These are phyloP conservation scores for Pammene fasciana DNA, from an alignment of 2,888 invertebrate genomes.

Conservation along the genomic window DNA sequence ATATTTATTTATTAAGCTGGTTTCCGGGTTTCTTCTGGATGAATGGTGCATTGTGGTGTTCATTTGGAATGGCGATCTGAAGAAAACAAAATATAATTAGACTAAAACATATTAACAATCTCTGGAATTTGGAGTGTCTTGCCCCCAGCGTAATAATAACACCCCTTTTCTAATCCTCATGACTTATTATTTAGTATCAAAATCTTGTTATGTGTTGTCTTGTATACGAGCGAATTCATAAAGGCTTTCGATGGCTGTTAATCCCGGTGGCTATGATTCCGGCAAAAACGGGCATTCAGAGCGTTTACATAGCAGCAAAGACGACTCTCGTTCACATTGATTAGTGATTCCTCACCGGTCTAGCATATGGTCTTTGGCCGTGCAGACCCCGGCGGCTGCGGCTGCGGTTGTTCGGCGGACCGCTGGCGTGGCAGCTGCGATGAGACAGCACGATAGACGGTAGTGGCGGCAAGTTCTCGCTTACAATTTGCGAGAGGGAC, in stretches of 20 bases:
- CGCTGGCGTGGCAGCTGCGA: constrained; percentile 78
- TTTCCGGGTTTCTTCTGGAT: constrained; percentile 18
- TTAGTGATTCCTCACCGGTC: constrained; percentile 11
- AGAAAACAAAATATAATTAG: background rate
- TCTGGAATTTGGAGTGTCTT: no score
- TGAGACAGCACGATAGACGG: constrained; percentile 80
- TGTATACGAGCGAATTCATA: no score
- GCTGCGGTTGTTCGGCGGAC: constrained; percentile 69
- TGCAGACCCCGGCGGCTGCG: constrained; percentile 67
- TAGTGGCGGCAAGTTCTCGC: constrained; percentile 77
- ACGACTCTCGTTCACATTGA: no score
- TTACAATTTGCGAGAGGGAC: constrained; percentile 80
- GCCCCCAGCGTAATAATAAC: no score
- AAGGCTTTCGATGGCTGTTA: no score
- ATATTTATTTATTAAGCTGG: constrained; percentile 14
- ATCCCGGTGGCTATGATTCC: no score
- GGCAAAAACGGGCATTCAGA: no score
- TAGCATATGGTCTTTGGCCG: constrained; percentile 79
- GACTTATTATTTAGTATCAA: no score
- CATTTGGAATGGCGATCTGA: constrained; percentile 14
- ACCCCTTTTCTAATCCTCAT: no score
- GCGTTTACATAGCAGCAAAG: no score
- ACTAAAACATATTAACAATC: background rate
- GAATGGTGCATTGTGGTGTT: background rate
- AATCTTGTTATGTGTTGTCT: no score